Evolutionary conservation across 2,888 invertebrate genomes (phyloP).

Genomic region (Catotricha subobsoleta): DNA sequence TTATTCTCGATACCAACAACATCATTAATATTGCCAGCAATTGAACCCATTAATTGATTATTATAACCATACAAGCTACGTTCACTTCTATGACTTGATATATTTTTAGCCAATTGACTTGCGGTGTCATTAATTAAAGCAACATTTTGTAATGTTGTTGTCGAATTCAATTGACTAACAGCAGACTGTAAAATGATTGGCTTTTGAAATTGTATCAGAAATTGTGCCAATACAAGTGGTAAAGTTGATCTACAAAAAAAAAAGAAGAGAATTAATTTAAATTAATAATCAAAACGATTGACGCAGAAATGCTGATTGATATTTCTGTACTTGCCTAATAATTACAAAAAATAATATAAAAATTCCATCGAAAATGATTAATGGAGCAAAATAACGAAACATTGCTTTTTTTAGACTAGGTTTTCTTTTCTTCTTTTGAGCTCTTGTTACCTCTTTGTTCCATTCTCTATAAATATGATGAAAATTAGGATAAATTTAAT

Average conservation of each 20-base stretch:
- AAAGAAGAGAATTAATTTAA: neutral
- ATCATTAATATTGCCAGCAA: neutral
- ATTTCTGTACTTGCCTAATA: constrained; percentile 19
- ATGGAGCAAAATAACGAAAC: constrained; percentile 47
- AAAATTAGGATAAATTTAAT: too few species aligned
- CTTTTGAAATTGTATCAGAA: constrained; percentile 24
- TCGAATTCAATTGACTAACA: neutral
- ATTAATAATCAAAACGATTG: neutral
- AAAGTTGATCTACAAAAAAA: constrained; percentile 20
- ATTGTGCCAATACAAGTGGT: constrained; percentile 26
- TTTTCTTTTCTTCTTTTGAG: constrained; percentile 35
- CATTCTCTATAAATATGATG: constrained; percentile 39
- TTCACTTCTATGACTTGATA: too few species aligned
- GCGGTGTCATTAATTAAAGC: neutral
- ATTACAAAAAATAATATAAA: constrained; percentile 33
- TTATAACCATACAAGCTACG: neutral
- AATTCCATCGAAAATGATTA: constrained; percentile 44
- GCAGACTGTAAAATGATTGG: constrained; percentile 4
- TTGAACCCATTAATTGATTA: neutral
- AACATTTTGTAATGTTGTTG: too few species aligned
- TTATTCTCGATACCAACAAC: constrained; percentile 1
- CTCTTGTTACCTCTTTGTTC: constrained; percentile 41
- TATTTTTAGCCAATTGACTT: too few species aligned
- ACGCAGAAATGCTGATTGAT: neutral
- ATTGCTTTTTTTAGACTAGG: constrained; percentile 47